phyloP scores from a whole-genome alignment of 2,888 invertebrate species.

The Gnatocerus cornutus region DNA sequence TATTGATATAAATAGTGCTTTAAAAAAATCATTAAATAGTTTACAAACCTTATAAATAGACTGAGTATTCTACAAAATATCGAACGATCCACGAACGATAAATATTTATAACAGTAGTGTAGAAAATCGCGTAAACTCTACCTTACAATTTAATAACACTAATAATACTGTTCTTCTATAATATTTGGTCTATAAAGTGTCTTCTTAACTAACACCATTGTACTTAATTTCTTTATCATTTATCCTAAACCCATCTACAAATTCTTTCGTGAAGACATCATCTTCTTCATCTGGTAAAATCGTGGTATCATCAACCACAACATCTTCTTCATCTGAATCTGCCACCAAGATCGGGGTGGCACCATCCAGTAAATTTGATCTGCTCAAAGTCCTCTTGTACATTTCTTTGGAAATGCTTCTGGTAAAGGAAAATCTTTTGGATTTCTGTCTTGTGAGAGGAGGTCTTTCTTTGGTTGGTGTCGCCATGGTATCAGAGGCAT shows the following conservation, averaged over 20 bases:
- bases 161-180: too few relatives aligned
- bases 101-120: too few relatives aligned
- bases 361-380: conserved; percentile 73
- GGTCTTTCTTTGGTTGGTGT: conserved; percentile 69
- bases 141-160: too few relatives aligned
- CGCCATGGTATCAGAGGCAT: conserved; percentile 73
- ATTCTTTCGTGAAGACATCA: conserved; percentile 60
- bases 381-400: conserved; percentile 73
- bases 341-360: conserved; percentile 75
- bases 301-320: conserved; percentile 51
- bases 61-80: too few relatives aligned
- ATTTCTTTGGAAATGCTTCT: conserved; percentile 74
- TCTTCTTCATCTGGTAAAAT: conserved; percentile 47
- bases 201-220: conserved; percentile 54
- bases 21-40: too few relatives aligned
- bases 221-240: conserved; percentile 57
- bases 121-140: too few relatives aligned
- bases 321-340: conserved; percentile 69
- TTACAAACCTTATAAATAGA: too few relatives aligned
- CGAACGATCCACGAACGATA: too few relatives aligned
- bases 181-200: neutral
- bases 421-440: conserved; percentile 75
- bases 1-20: too few relatives aligned
- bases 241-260: conserved; percentile 56
- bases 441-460: conserved; percentile 72